phyloP scores from a whole-genome alignment of 2,888 invertebrate genomes.

The Clepsis dumicolana region DNA sequence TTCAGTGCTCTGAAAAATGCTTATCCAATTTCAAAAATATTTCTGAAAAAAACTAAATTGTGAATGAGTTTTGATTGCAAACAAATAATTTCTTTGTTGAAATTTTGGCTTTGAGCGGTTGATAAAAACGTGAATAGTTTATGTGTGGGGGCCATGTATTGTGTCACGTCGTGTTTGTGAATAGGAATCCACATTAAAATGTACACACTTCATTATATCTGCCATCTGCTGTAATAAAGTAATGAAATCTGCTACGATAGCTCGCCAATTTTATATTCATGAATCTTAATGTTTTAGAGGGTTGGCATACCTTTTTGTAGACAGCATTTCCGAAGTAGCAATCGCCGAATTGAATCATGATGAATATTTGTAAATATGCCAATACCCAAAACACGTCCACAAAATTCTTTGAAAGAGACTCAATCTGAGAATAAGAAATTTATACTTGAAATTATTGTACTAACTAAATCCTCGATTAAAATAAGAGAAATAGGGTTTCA shows the following conservation, averaged over 20 bases:
- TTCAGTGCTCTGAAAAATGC: constrained; percentile 59
- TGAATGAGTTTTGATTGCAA: too few species aligned
- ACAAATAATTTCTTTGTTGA: background rate
- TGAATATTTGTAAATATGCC: constrained; percentile 56
- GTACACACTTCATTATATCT: too few species aligned
- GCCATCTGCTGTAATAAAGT: too few species aligned
- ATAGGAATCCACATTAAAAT: too few species aligned
- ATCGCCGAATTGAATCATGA: constrained; percentile 58
- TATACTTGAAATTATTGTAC: background rate
- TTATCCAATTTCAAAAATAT: background rate
- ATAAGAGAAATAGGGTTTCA: too few species aligned
- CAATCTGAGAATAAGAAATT: constrained; percentile 62
- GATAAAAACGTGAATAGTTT: background rate
- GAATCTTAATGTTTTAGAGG: background rate
- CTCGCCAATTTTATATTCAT: background rate
- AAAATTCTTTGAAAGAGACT: constrained; percentile 57
- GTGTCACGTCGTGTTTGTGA: too few species aligned
- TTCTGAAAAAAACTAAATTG: background rate
- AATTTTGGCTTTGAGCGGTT: background rate
- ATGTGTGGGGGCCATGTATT: background rate
- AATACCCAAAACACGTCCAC: constrained; percentile 60
- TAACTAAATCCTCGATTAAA: too few species aligned
- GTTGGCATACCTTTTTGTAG: constrained; percentile 60
- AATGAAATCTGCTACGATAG: background rate
- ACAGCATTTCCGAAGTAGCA: constrained; percentile 66